A percentile compares a stretch with the other conserved stretches of the same genome.
phyloP scores from a whole-genome alignment of 92 coral and sea anemone genomes.

The Epizoanthus ramosus region DNA sequence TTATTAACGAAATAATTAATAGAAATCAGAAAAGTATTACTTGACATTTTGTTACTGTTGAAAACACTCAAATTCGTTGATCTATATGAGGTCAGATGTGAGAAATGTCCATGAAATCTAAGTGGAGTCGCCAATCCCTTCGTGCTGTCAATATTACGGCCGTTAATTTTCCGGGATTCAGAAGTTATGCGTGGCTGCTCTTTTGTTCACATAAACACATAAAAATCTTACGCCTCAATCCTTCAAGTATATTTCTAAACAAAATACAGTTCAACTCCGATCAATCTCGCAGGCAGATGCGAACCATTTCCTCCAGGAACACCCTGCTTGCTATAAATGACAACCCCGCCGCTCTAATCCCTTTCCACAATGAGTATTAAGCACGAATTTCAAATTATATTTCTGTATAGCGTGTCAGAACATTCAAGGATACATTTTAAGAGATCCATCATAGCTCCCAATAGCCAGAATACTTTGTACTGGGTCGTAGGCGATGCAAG shows the following conservation, averaged over 20 bases:
- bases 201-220: constrained; percentile 27
- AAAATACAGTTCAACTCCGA: not conserved
- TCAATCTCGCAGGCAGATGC: not conserved
- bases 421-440: constrained; percentile 89
- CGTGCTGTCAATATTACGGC: constrained; percentile 6
- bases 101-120: not conserved
- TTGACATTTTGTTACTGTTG: not conserved
- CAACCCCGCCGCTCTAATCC: not conserved
- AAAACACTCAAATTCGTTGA: constrained; percentile 1
- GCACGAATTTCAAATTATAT: constrained; percentile 20
- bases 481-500: constrained; percentile 93
- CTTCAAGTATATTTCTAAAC: constrained; percentile 7
- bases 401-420: constrained; percentile 21
- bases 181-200: constrained; percentile 24
- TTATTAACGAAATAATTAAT: constrained; percentile 2
- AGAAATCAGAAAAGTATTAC: not conserved
- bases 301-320: not conserved
- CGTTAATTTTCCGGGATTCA: constrained; percentile 38
- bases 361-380: not conserved
- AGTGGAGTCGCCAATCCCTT: not conserved
- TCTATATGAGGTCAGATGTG: not conserved
- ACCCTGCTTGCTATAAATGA: constrained; percentile 16
- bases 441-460: constrained; percentile 84
- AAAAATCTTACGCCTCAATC: constrained; percentile 22
- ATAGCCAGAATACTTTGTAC: constrained; percentile 89